Base-by-base conservation (phyloP, 2,888 invertebrate genomes). In the Heliconius ethilla region DNA sequence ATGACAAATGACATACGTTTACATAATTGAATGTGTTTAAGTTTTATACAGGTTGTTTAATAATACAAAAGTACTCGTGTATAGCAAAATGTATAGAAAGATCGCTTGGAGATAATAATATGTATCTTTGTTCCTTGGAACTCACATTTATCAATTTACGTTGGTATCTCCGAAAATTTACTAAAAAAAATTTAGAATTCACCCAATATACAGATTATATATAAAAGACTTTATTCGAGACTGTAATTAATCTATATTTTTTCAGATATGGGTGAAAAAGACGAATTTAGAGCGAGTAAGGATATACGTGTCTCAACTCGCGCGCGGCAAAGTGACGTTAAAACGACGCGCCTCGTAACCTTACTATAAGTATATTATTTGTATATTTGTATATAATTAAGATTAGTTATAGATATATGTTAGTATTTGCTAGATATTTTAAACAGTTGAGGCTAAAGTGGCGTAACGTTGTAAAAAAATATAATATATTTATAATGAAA, bases 191-290 rank as follows among this genome's bases (percentile, higher is more conserved):
- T 55, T 9, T 9, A 22, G 22, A 55, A 55, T 55, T 22, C 22
- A 55, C 55, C 15, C 15, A 45, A 45, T 15, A 15, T 45, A 45
- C 45, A 33, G 33, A 33, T 51, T n/a, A 55, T n/a, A 22, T 55
- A 18, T 55, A 22, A 55, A 55, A 55, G 7, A 55, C 2, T n/a
- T n/a, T 9, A 59, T 59, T 59, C n/a, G 3, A 7, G 6, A 59
- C 55, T n/a, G 3, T 59, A 55, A 55, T 55, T 7, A 18, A 59
- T 59, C 3, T 10, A n/a, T 59, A n/a, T 59, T 59, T 59, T 95
- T 96, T 3, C 92, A 98, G 98, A 96, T 99, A 87, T 98, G 97
- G 97, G 97, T 99, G 70, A 97, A 98, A 87, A 98, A 98, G 90
- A 95, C 96, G 1, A 94, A 92, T 81, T 83, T 91, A 45, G 96